phyloP scores from a whole-genome alignment of 1,140 invertebrate species.

The Drosophila takahashii region DNA sequence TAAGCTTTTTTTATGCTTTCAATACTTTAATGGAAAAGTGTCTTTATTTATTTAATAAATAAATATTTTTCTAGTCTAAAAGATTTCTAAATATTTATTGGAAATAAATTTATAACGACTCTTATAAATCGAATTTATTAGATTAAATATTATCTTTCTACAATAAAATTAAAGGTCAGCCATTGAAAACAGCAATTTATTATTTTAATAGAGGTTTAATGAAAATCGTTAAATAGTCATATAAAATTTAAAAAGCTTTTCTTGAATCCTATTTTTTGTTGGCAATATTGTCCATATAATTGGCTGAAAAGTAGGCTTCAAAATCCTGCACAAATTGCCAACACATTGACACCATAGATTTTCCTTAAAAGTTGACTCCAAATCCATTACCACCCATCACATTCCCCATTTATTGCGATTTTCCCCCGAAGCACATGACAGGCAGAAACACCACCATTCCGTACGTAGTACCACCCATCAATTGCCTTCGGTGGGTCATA shows the following conservation, averaged over 20 bases:
- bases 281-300: background rate
- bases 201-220: no score
- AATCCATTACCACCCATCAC: constrained; percentile 16
- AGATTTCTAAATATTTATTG: no score
- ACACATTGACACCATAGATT: constrained; percentile 33
- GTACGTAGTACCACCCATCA: constrained; percentile 30
- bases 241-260: background rate
- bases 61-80: no score
- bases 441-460: constrained; percentile 11
- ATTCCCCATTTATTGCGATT: constrained; percentile 22
- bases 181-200: no score
- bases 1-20: no score
- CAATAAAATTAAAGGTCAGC: no score
- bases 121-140: no score
- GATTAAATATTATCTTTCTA: no score
- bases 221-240: background rate
- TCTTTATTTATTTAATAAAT: no score
- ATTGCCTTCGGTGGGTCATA: constrained; percentile 62
- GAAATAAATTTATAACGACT: no score
- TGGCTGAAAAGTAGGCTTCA: constrained; percentile 9
- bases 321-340: constrained; percentile 22
- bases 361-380: constrained; percentile 30
- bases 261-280: background rate
- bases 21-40: no score
- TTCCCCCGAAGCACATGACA: constrained; percentile 10